Evolutionary conservation across 2,797 vertebrate genomes (phyloP).

Genomic region (Saxicola maurus): DNA sequence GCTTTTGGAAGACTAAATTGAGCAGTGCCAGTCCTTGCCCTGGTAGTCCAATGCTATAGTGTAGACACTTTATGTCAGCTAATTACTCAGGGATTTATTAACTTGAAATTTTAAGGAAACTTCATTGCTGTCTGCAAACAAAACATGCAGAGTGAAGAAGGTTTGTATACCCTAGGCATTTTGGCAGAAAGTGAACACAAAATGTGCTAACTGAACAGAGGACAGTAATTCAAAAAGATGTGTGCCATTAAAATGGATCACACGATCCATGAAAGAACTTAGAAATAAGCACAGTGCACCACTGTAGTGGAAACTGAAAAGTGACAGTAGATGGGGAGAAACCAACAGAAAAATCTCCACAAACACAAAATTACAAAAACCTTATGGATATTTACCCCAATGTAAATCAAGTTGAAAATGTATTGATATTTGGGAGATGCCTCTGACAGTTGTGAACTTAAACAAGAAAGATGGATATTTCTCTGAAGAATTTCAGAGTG

Average conservation of each 20-base stretch:
- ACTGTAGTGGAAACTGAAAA: background rate
- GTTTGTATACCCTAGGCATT: background rate
- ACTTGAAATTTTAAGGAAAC: background rate
- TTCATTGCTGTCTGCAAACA: background rate
- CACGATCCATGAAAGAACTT: background rate
- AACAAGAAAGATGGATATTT: background rate
- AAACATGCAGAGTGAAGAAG: background rate
- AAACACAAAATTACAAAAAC: background rate
- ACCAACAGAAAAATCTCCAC: background rate
- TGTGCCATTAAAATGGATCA: background rate
- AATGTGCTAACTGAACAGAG: background rate
- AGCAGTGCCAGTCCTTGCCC: background rate
- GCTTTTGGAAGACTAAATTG: background rate
- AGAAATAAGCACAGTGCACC: background rate
- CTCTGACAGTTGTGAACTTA: background rate
- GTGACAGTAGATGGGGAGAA: background rate
- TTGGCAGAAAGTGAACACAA: background rate
- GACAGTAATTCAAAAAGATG: background rate
- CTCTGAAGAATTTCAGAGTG: background rate
- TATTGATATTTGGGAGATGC: conserved; percentile 7
- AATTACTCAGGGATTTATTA: background rate
- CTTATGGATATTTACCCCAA: background rate
- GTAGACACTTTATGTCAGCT: background rate
- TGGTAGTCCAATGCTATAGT: background rate
- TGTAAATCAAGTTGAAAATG: background rate